Base-by-base conservation (phyloP, 2,113 vertebrate genomes). In the Anseranas semipalmata region DNA sequence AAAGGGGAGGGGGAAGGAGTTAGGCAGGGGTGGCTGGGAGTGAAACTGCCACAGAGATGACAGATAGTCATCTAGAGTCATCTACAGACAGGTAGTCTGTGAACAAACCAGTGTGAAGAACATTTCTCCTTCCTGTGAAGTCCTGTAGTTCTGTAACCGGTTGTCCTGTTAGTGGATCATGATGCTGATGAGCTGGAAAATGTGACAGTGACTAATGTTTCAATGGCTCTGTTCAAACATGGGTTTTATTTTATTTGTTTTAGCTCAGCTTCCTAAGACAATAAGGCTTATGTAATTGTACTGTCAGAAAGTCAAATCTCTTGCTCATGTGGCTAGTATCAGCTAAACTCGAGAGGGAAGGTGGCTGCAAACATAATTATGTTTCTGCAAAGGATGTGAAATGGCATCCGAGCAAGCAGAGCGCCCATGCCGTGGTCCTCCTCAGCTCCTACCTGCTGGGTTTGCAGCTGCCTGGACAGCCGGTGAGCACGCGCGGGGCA, bases 401-500 rank as follows among this genome's bases (percentile, higher is more conserved):
- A 65, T 1, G 5, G 19, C 68, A 86, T 25, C 76, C 11, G 79
- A 35, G 12, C 58, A 28, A 73, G 67, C 52, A 16, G 55, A 21
- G 33, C 21, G 50, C 0, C 0, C 0, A 1, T 33, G 41, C 60
- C 41, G n/a, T 25, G 55, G 32, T 58, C 45, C 75, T 73, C 3
- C 45, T 76, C 41, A 18, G 25, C 32, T 85, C 11, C 0, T 50
- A 9, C 30, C 59, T 1, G 1, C 17, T 56, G 25, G 45, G 12
- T 68, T 45, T 93, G 60, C 45, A 67, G 70, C 32, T 67, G 45
- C 75, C 50, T 43, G 85, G 59, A 22, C 7, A n/a, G n/a, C n/a
- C n/a, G n/a, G n/a, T n/a, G n/a, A 50, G 11, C 0, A 1, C 0
- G 2, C 0, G 2, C 22, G 9, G 13, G 33, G 39, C 84, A 73